phyloP scores from a whole-genome alignment of 2,888 invertebrate genomes.

The Lordiphosa andalusiaca region DNA sequence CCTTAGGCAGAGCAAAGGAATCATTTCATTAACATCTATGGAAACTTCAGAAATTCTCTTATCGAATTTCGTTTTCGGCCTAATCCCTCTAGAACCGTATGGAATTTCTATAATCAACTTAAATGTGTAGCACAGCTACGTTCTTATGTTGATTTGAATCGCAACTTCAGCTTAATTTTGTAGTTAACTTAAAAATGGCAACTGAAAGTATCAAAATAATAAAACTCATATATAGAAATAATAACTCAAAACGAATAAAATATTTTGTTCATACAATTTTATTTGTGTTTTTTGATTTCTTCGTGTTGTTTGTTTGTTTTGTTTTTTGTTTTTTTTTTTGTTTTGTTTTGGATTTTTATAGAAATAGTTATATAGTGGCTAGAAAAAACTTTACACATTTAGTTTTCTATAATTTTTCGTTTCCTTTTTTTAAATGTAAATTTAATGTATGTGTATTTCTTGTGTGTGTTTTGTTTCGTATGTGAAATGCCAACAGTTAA shows the following conservation, averaged over 20 bases:
- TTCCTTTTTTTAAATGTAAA: conserved; percentile 44
- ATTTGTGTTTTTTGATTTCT: no score
- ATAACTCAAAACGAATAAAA: conserved; percentile 15
- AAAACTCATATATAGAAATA: conserved; percentile 25
- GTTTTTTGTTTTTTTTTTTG: conserved; percentile 31
- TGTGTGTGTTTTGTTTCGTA: conserved; percentile 60
- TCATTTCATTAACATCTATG: no score
- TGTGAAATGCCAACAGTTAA: conserved; percentile 75
- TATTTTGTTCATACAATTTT: conserved; percentile 14
- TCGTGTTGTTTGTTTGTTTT: conserved; percentile 26
- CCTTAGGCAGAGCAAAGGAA: no score
- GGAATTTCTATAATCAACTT: no score
- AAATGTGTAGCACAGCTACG: no score
- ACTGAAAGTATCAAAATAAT: conserved; percentile 8
- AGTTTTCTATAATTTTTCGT: conserved; percentile 35
- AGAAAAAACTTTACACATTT: conserved; percentile 69
- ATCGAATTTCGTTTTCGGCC: no score
- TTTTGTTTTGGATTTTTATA: conserved; percentile 42
- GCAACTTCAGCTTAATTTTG: no score
- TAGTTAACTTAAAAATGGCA: no score
- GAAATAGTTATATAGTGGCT: conserved; percentile 61
- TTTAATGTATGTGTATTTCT: conserved; percentile 36
- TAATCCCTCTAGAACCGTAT: no score
- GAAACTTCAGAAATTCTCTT: no score
- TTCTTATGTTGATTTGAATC: no score